phyloP scores from a whole-genome alignment of 2,113 vertebrate species.

The Eira barbara region DNA sequence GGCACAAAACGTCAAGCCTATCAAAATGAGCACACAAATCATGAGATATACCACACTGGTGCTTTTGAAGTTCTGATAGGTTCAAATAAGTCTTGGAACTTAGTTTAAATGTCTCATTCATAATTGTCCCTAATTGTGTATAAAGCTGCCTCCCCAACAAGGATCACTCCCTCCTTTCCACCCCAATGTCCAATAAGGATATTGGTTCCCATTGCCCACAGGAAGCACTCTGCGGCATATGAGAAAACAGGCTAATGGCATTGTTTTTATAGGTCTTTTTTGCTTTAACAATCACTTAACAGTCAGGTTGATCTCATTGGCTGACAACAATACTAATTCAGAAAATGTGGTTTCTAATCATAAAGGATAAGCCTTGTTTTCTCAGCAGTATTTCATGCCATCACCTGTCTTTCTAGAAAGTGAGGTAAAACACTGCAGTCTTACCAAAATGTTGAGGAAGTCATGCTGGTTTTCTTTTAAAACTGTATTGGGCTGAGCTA shows the following conservation, averaged over 20 bases:
- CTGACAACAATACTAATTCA: slow-evolving; percentile 18
- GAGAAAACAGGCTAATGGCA: background rate
- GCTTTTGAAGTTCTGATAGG: slow-evolving; percentile 5
- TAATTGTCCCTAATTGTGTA: slow-evolving; percentile 6
- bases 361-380: slow-evolving; percentile 29
- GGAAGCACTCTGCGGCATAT: background rate
- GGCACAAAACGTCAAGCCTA: background rate
- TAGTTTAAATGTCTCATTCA: background rate
- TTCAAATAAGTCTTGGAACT: slow-evolving; percentile 28
- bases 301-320: background rate
- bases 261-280: slow-evolving; percentile 15
- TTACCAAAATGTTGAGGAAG: background rate
- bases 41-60: background rate
- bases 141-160: background rate
- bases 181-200: background rate
- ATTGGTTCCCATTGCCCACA: background rate
- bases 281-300: slow-evolving; percentile 9
- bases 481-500: background rate
- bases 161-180: background rate
- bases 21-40: background rate
- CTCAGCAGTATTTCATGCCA: background rate
- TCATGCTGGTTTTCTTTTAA: background rate
- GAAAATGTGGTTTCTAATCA: slow-evolving; percentile 38
- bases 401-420: slow-evolving; percentile 30
- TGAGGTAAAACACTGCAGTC: background rate